A percentile compares a stretch with the other conserved stretches of the same genome.
Evolutionary conservation across 2,888 invertebrate genomes (phyloP).

Genomic region (Cacoxenus indagator): DNA sequence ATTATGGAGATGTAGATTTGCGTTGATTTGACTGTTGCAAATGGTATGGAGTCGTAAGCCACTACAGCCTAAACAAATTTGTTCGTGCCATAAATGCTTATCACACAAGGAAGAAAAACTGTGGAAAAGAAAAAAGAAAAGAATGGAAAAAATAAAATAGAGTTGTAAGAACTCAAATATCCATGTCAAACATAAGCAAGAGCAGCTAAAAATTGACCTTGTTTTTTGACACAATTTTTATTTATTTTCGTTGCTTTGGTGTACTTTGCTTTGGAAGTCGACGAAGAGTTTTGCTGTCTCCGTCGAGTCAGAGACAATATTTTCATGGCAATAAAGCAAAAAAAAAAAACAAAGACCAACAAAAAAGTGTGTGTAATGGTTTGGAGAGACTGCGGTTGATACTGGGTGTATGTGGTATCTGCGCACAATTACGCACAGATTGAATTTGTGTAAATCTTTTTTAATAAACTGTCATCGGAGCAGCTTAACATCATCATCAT

Average conservation of each 20-base stretch:
- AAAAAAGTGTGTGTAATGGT: too few species aligned
- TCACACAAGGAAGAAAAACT: neutral
- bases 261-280: neutral
- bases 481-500: constrained; percentile 34
- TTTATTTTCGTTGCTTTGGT: neutral
- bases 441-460: constrained; percentile 53
- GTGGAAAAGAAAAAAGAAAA: too few species aligned
- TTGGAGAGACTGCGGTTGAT: too few species aligned
- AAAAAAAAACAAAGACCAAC: too few species aligned
- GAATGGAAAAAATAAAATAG: neutral
- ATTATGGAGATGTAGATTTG: neutral
- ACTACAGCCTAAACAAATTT: neutral
- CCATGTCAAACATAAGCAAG: neutral
- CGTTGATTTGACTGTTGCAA: neutral
- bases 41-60: neutral
- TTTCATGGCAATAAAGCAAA: neutral
- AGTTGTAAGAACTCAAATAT: neutral
- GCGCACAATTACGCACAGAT: constrained; percentile 47
- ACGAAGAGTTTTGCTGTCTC: constrained; percentile 1
- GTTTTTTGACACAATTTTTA: neutral
- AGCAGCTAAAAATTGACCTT: neutral
- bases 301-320: too few species aligned
- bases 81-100: neutral
- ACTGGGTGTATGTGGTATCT: constrained; percentile 14
- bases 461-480: constrained; percentile 49